Evolutionary conservation across 2,113 vertebrate species (phyloP).

Genomic region (Otocyon megalotis): DNA sequence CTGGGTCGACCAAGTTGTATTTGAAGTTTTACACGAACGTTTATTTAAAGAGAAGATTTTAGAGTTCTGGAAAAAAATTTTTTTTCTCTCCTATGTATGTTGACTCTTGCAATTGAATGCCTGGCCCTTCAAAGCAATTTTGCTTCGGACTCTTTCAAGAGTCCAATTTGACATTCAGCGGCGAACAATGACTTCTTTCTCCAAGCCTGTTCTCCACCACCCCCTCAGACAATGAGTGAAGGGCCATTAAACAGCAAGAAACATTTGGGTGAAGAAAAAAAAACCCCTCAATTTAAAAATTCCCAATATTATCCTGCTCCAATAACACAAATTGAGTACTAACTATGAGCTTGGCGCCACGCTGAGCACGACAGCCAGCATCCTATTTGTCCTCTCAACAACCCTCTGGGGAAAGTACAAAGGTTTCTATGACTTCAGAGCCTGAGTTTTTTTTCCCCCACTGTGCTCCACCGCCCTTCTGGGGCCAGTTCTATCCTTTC

Average conservation of each 20-base stretch:
- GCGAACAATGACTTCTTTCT: constrained; percentile 29
- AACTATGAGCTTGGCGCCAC: background rate
- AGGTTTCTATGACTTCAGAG: background rate
- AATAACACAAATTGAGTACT: background rate
- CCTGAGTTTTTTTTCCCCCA: background rate
- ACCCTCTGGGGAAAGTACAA: background rate
- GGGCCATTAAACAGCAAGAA: background rate
- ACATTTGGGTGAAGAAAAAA: background rate
- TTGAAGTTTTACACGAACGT: background rate
- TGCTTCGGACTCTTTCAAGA: background rate
- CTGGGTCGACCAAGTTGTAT: background rate
- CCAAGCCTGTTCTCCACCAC: background rate
- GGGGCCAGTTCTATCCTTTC: background rate
- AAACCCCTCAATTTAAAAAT: background rate
- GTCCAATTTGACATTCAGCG: background rate
- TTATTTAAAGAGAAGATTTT: constrained; percentile 27
- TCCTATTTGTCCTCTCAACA: accelerated
- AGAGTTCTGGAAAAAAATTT: background rate
- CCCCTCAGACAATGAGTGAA: background rate
- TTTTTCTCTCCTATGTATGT: background rate
- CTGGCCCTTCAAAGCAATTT: constrained; percentile 17
- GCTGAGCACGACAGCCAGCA: accelerated
- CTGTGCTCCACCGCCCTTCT: background rate
- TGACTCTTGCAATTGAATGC: background rate
- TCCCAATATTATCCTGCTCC: background rate